Conservation (phyloP, 2,113 vertebrate genomes). For the Gadus chalcogrammus region DNA sequence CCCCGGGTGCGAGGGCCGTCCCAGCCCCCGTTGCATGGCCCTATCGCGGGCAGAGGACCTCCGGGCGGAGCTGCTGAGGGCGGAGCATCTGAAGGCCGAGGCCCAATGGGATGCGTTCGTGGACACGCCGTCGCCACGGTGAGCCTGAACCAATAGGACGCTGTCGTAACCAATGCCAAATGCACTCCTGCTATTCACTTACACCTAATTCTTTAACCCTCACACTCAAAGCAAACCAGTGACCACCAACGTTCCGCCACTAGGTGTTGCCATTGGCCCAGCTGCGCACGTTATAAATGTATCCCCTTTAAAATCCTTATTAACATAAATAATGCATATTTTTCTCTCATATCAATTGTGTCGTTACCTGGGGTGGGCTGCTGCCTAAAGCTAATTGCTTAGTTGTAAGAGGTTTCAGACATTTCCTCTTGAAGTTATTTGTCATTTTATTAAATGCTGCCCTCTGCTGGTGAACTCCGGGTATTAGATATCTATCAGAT, state of each 20-base stretch:
- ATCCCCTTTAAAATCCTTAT: too few relatives aligned
- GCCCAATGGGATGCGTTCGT: conserved; percentile 66
- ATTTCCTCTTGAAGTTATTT: background rate
- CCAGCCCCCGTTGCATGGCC: conserved; percentile 39
- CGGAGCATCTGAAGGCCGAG: conserved; percentile 74
- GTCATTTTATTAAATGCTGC: conserved; percentile 30
- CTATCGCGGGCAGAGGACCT: conserved; percentile 68
- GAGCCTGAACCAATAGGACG: conserved; percentile 17
- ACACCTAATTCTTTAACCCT: too few relatives aligned
- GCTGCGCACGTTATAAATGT: conserved; percentile 43
- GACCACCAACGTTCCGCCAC: conserved; percentile 48
- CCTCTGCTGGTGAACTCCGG: conserved; percentile 46
- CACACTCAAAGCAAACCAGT: too few relatives aligned
- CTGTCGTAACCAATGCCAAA: background rate
- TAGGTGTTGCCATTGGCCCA: conserved; percentile 87
- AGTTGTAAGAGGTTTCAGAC: too few relatives aligned
- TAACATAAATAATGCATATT: too few relatives aligned
- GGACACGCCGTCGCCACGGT: conserved; percentile 54
- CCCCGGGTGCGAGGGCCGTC: conserved; percentile 46
- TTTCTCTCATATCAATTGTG: too few relatives aligned
- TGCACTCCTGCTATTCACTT: background rate
- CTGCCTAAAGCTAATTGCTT: too few relatives aligned
- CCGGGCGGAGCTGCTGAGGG: conserved; percentile 68
- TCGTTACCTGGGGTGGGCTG: too few relatives aligned
- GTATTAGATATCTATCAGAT: background rate